A percentile compares a stretch with the other conserved stretches of the same genome.
Conservation (phyloP, 2,888 invertebrate species). For the Spodoptera littoralis region DNA sequence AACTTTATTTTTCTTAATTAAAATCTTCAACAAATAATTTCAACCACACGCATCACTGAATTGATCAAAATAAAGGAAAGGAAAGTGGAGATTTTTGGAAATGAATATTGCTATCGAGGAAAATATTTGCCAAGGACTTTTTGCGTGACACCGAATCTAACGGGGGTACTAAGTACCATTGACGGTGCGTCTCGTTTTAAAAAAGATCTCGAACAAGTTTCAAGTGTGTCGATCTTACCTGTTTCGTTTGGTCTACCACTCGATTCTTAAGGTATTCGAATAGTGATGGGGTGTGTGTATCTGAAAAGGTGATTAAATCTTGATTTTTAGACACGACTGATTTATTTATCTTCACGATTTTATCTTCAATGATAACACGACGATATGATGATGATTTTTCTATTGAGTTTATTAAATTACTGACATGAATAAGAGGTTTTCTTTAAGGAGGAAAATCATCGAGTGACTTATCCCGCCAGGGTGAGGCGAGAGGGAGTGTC, state of each 20-base stretch:
- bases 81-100: not conserved
- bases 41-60: slow-evolving; percentile 5
- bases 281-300: slow-evolving; percentile 35
- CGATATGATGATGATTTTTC: too few species aligned
- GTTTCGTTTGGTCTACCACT: slow-evolving; percentile 55
- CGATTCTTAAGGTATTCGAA: slow-evolving; percentile 47
- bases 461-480: too few species aligned
- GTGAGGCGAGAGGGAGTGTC: too few species aligned
- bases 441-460: too few species aligned
- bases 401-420: too few species aligned
- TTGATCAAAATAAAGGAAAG: slow-evolving; percentile 6
- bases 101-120: slow-evolving; percentile 16
- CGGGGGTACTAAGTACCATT: slow-evolving; percentile 66
- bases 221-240: slow-evolving; percentile 62
- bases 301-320: not conserved
- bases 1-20: too few species aligned
- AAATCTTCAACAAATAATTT: slow-evolving; percentile 20
- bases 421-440: too few species aligned
- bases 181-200: slow-evolving; percentile 61
- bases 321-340: too few species aligned
- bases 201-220: slow-evolving; percentile 55
- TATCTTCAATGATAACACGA: too few species aligned
- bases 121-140: slow-evolving; percentile 37
- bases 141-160: slow-evolving; percentile 44
- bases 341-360: too few species aligned